Evolutionary conservation across 2,888 invertebrate species (phyloP).

Genomic region (Girardia tigrina): DNA sequence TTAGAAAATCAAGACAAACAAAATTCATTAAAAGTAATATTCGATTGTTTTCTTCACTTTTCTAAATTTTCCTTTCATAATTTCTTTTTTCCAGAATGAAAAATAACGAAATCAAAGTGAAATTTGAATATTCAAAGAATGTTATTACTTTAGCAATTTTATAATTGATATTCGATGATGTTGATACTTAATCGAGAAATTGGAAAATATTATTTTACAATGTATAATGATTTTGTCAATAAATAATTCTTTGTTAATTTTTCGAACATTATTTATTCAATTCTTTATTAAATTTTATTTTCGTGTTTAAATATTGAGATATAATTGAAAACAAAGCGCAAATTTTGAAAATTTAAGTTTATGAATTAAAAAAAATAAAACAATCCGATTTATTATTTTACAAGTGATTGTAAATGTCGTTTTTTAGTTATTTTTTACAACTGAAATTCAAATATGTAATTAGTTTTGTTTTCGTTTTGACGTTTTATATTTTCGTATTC

Average conservation of each 20-base stretch:
- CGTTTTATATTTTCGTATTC: background rate
- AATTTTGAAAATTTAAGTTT: background rate
- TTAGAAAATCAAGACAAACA: background rate
- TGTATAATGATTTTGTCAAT: constrained; percentile 11
- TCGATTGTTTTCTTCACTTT: background rate
- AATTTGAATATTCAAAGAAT: background rate
- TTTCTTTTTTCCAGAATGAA: background rate
- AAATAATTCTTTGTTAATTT: constrained; percentile 13
- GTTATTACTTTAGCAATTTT: background rate
- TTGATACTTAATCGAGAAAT: background rate
- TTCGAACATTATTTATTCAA: background rate
- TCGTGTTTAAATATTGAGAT: background rate
- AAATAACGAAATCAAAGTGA: background rate
- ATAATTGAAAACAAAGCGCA: no score
- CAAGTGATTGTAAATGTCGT: background rate
- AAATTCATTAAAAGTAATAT: background rate
- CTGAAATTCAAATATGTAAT: background rate
- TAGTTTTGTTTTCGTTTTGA: background rate
- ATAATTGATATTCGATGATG: no score
- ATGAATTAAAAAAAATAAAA: background rate
- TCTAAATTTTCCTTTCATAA: background rate
- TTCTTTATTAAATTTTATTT: background rate
- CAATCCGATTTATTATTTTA: background rate
- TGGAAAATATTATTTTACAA: constrained; percentile 19
- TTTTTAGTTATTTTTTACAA: background rate